Percentiles rank a stretch among this genome's conserved stretches.
These are phyloP conservation scores for Rhabdomys pumilio DNA, from an alignment of 2,797 vertebrate species.

Conservation along the genomic window DNA sequence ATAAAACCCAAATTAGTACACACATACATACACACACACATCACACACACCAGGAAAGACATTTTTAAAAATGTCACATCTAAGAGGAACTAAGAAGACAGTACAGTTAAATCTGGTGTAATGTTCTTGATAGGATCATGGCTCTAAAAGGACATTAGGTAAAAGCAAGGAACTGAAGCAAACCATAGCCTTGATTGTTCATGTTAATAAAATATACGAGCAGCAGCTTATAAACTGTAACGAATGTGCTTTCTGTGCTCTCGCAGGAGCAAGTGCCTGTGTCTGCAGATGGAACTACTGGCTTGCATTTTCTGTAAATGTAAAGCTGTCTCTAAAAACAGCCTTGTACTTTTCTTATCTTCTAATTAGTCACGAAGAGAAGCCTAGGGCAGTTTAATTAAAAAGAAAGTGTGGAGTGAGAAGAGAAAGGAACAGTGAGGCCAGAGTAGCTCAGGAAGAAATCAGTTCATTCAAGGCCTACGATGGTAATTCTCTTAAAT, in stretches of 20 bases:
- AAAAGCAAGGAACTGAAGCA: constrained; percentile 47
- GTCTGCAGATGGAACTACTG: not conserved
- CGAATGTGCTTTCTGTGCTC: not conserved
- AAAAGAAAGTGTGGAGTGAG: not conserved
- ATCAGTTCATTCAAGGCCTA: constrained; percentile 29
- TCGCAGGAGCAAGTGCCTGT: not conserved
- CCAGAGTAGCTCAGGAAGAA: constrained; percentile 31
- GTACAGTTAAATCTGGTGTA: not conserved
- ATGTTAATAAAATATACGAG: not conserved
- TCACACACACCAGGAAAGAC: not conserved
- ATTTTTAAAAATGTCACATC: constrained; percentile 6
- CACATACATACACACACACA: not conserved
- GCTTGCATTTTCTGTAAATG: constrained; percentile 33
- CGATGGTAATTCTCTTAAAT: constrained; percentile 13
- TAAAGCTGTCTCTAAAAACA: constrained; percentile 60
- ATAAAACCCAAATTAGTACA: not conserved
- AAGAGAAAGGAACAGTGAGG: not conserved
- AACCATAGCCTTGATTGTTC: constrained; percentile 17
- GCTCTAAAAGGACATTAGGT: not conserved
- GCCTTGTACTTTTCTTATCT: not conserved
- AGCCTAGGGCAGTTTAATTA: constrained; percentile 16
- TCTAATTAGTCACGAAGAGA: constrained; percentile 7
- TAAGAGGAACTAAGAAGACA: constrained; percentile 9
- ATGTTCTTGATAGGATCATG: not conserved
- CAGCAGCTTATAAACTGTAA: not conserved